Conservation (phyloP, 2,797 vertebrate genomes). For the Thaleichthys pacificus region DNA sequence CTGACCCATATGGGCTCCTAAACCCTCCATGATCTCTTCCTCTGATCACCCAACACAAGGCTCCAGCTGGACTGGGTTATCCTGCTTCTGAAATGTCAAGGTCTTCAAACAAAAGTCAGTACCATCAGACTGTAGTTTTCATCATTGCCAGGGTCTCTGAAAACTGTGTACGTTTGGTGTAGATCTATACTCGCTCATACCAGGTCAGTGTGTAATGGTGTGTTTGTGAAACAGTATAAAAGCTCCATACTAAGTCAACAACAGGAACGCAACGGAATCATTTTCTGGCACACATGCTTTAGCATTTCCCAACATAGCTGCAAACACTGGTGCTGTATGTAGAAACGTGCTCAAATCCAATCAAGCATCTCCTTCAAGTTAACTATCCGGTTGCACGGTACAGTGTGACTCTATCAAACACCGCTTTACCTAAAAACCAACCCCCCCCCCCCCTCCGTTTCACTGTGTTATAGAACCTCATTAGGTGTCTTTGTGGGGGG, state of each 20-base stretch:
- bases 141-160: too few species aligned
- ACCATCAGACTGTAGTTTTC: too few species aligned
- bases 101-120: neutral
- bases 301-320: neutral
- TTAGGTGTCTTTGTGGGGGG: neutral
- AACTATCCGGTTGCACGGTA: slow-evolving; percentile 45
- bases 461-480: neutral
- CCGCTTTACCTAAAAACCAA: slow-evolving; percentile 22
- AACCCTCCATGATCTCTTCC: slow-evolving; percentile 19
- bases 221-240: slow-evolving; percentile 35
- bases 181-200: slow-evolving; percentile 24
- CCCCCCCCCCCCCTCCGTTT: slow-evolving; percentile 13
- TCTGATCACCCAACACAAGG: slow-evolving; percentile 40
- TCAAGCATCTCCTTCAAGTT: slow-evolving; percentile 19
- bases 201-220: slow-evolving; percentile 54
- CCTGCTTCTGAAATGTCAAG: slow-evolving; percentile 29
- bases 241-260: neutral
- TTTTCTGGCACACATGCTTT: neutral
- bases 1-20: slow-evolving; percentile 59
- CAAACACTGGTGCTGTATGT: neutral
- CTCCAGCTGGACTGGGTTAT: slow-evolving; percentile 48
- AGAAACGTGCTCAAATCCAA: neutral
- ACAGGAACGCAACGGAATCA: neutral
- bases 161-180: neutral
- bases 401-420: slow-evolving; percentile 31